Base-by-base conservation (phyloP, 2,797 vertebrate genomes). In the Lagodon rhomboides region DNA sequence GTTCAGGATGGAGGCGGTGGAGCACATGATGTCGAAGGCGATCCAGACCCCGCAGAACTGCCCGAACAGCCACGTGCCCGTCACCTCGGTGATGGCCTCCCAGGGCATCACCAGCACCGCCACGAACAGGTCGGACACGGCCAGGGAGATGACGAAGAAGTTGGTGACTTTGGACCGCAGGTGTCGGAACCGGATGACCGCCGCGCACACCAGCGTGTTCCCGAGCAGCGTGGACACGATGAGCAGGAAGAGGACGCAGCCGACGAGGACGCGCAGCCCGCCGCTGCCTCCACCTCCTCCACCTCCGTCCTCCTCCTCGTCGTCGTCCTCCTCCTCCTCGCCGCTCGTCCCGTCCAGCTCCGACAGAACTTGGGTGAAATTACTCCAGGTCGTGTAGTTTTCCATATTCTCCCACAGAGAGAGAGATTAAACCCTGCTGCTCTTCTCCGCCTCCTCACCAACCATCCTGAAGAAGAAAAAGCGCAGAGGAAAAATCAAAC, bases 11-110 rank as follows among this genome's bases (percentile, higher is more conserved):
- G 96, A 97, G 2, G 96, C 95, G 0, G 96, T 96, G 83, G 95
- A 96, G 84, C 95, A 96, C 95, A 94, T 95, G 79, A 96, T 96
- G 91, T 96, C 96, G 5, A 96, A 97, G 27, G 96, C 95, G 64
- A 97, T 95, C 96, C 96, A 97, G 18, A 95, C 70, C 6, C 94
- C 95, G 1, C 96, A 96, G 47, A 97, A 97, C 0, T 89, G 75
- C 0, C 96, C 96, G 0, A 96, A 97, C 7, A 95, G 92, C 96
- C 96, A 96, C 18, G 91, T 94, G 0, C 96, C 95, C 0, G 82
- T 88, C 50, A 95, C 95, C 78, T 95, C 92, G 0, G 92, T 89
- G 51, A 94, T 93, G 0, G 95, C 96, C 79, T 95, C 94, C 96
- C 95, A 97, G 4, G 95, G 96, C 96, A 96, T 97, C 90, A 96